Evolutionary conservation across 2,113 vertebrate species (phyloP).

Genomic region (Paradisaea rubra): DNA sequence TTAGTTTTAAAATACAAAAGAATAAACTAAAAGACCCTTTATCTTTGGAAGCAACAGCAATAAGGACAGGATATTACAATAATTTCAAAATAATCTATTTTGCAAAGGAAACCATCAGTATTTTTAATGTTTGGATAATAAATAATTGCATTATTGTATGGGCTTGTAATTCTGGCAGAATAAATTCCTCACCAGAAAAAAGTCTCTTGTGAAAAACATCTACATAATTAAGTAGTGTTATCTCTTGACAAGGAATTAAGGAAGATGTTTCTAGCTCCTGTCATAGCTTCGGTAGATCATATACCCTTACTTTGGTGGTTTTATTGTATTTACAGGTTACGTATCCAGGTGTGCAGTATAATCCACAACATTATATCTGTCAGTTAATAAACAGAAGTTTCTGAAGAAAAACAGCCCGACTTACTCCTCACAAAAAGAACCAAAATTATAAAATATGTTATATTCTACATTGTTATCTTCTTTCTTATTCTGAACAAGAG

Average conservation of each 20-base stretch:
- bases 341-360: neutral
- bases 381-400: neutral
- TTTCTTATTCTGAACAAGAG: neutral
- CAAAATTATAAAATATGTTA: neutral
- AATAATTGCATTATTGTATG: neutral
- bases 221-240: neutral
- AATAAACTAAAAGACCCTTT: neutral
- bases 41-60: neutral
- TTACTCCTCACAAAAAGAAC: neutral
- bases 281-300: neutral
- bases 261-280: neutral
- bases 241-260: neutral
- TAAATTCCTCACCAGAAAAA: neutral
- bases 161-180: neutral
- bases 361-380: neutral
- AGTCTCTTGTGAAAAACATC: neutral
- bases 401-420: neutral
- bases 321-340: neutral
- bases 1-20: neutral
- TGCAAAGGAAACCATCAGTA: neutral
- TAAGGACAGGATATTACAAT: neutral
- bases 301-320: neutral
- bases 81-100: neutral
- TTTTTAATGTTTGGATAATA: neutral
- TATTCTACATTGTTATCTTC: neutral